Evolutionary conservation across 64 coral and sea anemone species (phyloP).

Genomic region (Montipora sp.): DNA sequence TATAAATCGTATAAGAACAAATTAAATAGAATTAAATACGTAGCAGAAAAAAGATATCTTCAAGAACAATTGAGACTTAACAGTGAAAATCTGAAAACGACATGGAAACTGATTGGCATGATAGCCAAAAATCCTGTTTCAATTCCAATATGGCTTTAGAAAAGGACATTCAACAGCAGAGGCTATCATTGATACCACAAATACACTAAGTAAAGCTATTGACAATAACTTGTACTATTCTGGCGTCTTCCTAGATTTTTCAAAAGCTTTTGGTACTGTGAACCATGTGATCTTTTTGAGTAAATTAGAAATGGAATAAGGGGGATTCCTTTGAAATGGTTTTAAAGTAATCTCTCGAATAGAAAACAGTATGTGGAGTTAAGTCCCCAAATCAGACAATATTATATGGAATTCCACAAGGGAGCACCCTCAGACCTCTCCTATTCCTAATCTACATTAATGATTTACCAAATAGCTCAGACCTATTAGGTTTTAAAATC

Average conservation of each 20-base stretch:
- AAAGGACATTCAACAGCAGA: background rate
- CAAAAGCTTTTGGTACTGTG: no score
- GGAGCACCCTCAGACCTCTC: no score
- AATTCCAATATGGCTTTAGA: background rate
- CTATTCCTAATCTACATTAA: background rate
- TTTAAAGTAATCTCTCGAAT: conserved; percentile 24
- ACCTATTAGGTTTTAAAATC: conserved; percentile 43
- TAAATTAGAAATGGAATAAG: no score
- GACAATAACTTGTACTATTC: no score
- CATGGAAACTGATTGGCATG: conserved; percentile 46
- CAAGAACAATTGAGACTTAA: conserved; percentile 42
- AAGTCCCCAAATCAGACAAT: conserved; percentile 25
- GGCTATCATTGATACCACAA: conserved; percentile 17
- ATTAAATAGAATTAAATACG: conserved; percentile 23
- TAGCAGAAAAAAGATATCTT: conserved; percentile 12
- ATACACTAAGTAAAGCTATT: conserved; percentile 34
- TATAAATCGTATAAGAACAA: background rate
- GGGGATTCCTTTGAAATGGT: background rate
- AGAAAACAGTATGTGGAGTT: conserved; percentile 16
- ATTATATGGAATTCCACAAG: background rate
- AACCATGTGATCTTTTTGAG: no score
- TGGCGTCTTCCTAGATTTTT: no score
- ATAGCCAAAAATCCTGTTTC: background rate
- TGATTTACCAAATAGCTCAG: conserved; percentile 40
- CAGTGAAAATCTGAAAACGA: conserved; percentile 49